Conservation (phyloP, 2,113 vertebrate genomes). For the Pygoscelis adeliae region DNA sequence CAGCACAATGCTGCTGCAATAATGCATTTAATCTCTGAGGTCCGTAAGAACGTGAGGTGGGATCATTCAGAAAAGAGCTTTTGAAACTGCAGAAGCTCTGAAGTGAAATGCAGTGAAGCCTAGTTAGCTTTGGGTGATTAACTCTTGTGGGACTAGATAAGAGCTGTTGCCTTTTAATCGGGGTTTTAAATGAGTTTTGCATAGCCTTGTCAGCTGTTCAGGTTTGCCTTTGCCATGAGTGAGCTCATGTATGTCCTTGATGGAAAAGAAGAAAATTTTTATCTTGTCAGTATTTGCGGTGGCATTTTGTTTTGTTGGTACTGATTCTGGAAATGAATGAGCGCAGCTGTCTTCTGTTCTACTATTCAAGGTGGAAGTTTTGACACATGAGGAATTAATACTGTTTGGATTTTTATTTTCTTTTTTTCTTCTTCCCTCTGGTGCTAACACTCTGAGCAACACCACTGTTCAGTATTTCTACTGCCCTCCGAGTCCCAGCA, state of each 20-base stretch:
- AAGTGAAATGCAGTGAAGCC: not conserved
- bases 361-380: not conserved
- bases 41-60: accelerated
- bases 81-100: not conserved
- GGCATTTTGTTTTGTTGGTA: not conserved
- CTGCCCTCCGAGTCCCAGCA: not conserved
- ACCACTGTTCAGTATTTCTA: not conserved
- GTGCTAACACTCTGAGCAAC: not conserved
- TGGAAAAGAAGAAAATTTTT: not conserved
- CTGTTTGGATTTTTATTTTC: not conserved
- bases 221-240: not conserved
- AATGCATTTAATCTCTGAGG: not conserved
- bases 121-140: not conserved
- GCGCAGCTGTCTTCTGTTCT: not conserved
- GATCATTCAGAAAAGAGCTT: not conserved
- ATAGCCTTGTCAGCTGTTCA: not conserved
- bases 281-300: not conserved
- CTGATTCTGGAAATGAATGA: not conserved
- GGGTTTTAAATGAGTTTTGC: not conserved
- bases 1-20: not conserved
- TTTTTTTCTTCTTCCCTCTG: not conserved
- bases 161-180: not conserved
- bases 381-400: not conserved
- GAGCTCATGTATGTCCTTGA: not conserved
- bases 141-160: not conserved